Base-by-base conservation (phyloP, 2,113 vertebrate species). In the Lampris megalopsis region DNA sequence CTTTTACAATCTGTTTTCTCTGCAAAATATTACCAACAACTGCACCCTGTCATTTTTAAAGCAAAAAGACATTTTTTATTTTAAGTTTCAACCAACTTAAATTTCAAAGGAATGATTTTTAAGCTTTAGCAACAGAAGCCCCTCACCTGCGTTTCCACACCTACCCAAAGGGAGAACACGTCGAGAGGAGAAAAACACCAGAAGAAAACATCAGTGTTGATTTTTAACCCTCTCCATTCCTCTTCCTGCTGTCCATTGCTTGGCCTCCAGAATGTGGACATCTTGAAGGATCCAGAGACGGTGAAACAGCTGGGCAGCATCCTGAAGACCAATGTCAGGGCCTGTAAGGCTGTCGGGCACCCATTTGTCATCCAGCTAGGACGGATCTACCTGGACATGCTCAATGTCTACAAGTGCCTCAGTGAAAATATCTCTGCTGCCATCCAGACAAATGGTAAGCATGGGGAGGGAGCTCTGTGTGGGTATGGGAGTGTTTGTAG, bases 361-460 rank as follows among this genome's bases (percentile, higher is more conserved):
- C 98, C 98, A 1, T 99, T 99, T 75, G 98, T 99, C 84, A 99
- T 99, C 93, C 98, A 99, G 87, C 95, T 99, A 72, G 97, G 98
- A 73, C 95, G 98, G 88, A 99, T 99, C 92, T 99, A 99, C 92
- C 95, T 99, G 84, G 98, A 99, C 95, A 99, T 99, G 98, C 96
- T 99, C 86, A 99, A 99, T 83, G 98, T 99, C 74, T 99, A 99
- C 92, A 99, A 99, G 96, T 99, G 98, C 97, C 97, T 99, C 90
- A 99, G 98, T 92, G 98, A 99, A 94, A 99, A 99, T 88, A 99
- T 99, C 91, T 99, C 98, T 81, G 98, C 98, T 90, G 98, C 97
- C 89, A 99, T 99, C 86, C 98, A 99, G 90, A 97, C 97, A 83
- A 99, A 99, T 49, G 98, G 98, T 98, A 91, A 83, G 83, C 61